Evolutionary conservation across 2,888 invertebrate genomes (phyloP), one percentile per base, ranked within the genome.

Genomic region (Caenorhabditis macrosperma): DNA sequence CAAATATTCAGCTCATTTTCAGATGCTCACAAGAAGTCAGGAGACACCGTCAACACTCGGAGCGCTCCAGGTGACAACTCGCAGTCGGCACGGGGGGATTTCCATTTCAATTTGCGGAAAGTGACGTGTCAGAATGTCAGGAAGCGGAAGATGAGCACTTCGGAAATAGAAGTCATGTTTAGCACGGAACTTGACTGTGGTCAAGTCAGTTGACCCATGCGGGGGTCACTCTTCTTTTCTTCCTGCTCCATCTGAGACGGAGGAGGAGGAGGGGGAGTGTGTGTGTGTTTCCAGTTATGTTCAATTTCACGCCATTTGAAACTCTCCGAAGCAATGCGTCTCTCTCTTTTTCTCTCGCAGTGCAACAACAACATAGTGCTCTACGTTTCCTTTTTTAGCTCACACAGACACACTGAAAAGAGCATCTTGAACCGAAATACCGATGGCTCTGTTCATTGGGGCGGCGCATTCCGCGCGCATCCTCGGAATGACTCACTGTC

Each of bases 231-330:
- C 10, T 1, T 5, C 15, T 17, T 20, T 54, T 61, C 71, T 71
- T 71, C 61, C 52, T 69, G 60, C 46, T 61, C 54, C 35, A 5
- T 22, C 22, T 57, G 35, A 48, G 69, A 52, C 60, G 68, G 68
- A 48, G 68, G 68, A 44, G 26, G 52, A 52, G 26, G 52, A 52
- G 26, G 33, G 9, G 9, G 33, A 44, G 20, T n/a, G 6, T 4
- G 44, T 17, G 44, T 38, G 10, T 35, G 17, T 38, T 57, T 57
- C 57, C 24, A 57, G 35, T 54, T 54, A 54, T 54, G 30, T 35
- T 52, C 55, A 24, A 61, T 71, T 72, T 72, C 63, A 72, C 72
- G 72, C 72, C 48, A 63, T 72, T 72, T 72, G 72, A 63, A 61
- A 28, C 55, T 71, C 41, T 54, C 17, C 24, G 12, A 61, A 41